Conservation (phyloP, 2,888 invertebrate species). For the Sminthurides aquaticus region DNA sequence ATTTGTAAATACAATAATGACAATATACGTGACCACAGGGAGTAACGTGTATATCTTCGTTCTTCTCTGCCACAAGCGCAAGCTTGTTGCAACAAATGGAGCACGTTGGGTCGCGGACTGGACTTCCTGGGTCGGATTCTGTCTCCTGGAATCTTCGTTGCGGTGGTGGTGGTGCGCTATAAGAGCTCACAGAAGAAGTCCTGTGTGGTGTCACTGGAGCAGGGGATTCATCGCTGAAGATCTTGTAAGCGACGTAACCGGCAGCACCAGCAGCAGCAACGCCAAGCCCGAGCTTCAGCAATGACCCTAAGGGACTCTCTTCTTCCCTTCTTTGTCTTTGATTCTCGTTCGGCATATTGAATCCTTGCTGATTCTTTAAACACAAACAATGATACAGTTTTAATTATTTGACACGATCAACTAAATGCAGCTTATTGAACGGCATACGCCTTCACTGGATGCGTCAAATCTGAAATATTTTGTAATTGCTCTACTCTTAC, state of each 20-base stretch:
- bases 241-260: background rate
- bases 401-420: too few relatives aligned
- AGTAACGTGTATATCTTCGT: conserved; percentile 10
- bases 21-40: conserved; percentile 13
- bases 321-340: background rate
- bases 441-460: too few relatives aligned
- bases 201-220: background rate
- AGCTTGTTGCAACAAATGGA: conserved; percentile 3
- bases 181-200: background rate
- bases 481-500: too few relatives aligned
- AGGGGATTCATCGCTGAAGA: background rate
- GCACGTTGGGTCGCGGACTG: background rate
- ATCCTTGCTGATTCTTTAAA: too few relatives aligned
- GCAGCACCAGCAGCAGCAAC: background rate
- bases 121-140: background rate
- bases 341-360: background rate
- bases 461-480: too few relatives aligned
- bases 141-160: background rate
- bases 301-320: background rate
- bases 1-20: conserved; percentile 1
- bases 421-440: too few relatives aligned
- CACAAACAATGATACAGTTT: too few relatives aligned
- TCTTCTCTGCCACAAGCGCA: background rate
- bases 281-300: background rate
- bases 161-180: background rate